Base-by-base conservation (phyloP, 1,140 invertebrate genomes). In the Trichogramma pretiosum region DNA sequence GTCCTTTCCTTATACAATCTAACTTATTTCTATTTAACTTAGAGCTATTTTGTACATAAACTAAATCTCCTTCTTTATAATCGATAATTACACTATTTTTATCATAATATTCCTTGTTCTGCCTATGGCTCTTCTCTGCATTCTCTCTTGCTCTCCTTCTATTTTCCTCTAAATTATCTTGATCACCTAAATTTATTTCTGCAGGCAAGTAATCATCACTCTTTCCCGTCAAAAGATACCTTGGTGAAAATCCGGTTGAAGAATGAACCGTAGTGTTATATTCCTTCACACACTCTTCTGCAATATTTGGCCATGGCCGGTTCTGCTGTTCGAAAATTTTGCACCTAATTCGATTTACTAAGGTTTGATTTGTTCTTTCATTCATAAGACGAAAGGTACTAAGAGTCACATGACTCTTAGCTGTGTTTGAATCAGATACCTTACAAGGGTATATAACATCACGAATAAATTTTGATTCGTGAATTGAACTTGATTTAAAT, bases 261-360 rank as follows among this genome's bases (percentile, higher is more conserved):
- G 45, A 54, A 39, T 56, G 55, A 17, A 51, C 49, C 22, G 52
- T 56, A 28, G 48, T 43, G 32, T 54, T 55, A 46, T 52, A 57
- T 33, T 54, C 43, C n/a, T 47, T 23, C 17, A 57, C 30, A 45
- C 55, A 57, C 47, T 57, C 36, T 21, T 50, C 41, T 37, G 50
- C 53, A 39, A 52, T 43, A 11, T 40, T 36, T 26, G 55, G 24
- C 53, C 55, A 57, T 26, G 53, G 33, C 35, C 43, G 39, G 17
- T 53, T 48, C 46, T 50, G 49, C 17, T 46, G 46, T 36, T 50
- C 43, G 36, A 35, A 46, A 17, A 52, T 52, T 52, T 46, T 46
- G 24, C 42, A 52, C 26, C 55, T 48, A 16, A 57, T 52, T 46
- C 47, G 41, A 24, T 55, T 57, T 1, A 52, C 44, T 21, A 56